Base-by-base conservation (phyloP, 2,888 invertebrate species). In the Lumbricus terrestris region DNA sequence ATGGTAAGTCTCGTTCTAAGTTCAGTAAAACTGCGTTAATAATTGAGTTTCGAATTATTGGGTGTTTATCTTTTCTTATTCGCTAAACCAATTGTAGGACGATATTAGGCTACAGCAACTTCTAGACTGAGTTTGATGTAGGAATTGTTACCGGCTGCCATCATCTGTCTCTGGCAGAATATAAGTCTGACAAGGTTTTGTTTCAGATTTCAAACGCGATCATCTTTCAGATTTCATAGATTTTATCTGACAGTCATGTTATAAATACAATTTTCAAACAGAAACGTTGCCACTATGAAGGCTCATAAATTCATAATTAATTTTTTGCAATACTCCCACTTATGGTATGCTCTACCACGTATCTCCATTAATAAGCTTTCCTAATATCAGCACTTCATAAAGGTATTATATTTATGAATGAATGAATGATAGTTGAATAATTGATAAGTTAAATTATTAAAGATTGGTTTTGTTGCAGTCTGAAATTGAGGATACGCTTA, bases 401-500 rank as follows among this genome's bases (percentile, higher is more conserved):
- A n/a, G n/a, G n/a, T n/a, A n/a, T n/a, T n/a, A n/a, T n/a, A n/a
- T n/a, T n/a, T n/a, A n/a, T n/a, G n/a, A n/a, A n/a, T n/a, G n/a
- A n/a, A n/a, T n/a, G n/a, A 47, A 47, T 47, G 47, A 47, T 20
- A 2, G 47, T 1, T n/a, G n/a, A 47, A 20, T 6, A 47, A 47
- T 47, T 16, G 23, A 47, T 47, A 6, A 33, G 35, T 33, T 34
- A 11, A 37, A 29, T 35, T 34, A 40, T 93, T n/a, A 37, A 88
- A 8, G 16, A 88, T 38, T 35, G 40, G 11, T 35, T 5, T 47
- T 5, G 42, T 88, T 35, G 69, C 69, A 69, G 85, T 90, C 95
- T 91, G 99, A 99, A 96, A 98, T 99, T 13, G 99, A 99, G 95
- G 99, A 99, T 96, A 98, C 98, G 0, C 96, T 99, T 93, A 98